These are phyloP conservation scores for Anthophora plumipes DNA, from an alignment of 2,888 invertebrate species.

Conservation along the genomic window DNA sequence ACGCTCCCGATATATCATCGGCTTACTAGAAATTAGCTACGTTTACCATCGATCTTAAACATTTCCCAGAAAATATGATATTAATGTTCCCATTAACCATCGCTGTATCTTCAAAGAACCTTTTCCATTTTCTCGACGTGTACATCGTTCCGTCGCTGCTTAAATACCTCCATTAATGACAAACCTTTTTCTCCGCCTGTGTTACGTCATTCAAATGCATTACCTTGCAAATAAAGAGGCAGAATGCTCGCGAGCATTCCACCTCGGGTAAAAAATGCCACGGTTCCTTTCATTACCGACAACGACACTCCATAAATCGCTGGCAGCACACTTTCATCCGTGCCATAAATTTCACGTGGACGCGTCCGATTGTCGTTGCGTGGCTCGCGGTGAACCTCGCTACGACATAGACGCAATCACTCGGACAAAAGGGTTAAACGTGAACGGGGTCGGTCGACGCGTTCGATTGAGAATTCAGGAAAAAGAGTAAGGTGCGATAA, in stretches of 20 bases:
- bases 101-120: background rate
- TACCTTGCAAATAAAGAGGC: no score
- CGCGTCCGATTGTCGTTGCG: background rate
- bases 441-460: no score
- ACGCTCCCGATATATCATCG: constrained; percentile 1
- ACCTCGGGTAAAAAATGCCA: background rate
- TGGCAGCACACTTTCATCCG: background rate
- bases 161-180: background rate
- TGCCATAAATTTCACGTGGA: constrained; percentile 19
- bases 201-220: background rate
- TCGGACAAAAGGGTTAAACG: background rate
- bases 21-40: background rate
- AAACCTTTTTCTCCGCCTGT: background rate
- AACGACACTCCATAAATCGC: background rate
- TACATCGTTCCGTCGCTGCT: background rate
- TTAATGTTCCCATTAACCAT: background rate
- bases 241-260: no score
- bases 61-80: background rate
- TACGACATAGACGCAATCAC: background rate
- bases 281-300: background rate
- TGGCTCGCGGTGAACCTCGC: no score
- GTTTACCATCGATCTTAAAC: constrained; percentile 2
- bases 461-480: constrained; percentile 1
- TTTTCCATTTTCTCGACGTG: background rate
- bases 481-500: constrained; percentile 24